Evolutionary conservation across 2,888 invertebrate genomes (phyloP).

Genomic region (Nysson spinosus): DNA sequence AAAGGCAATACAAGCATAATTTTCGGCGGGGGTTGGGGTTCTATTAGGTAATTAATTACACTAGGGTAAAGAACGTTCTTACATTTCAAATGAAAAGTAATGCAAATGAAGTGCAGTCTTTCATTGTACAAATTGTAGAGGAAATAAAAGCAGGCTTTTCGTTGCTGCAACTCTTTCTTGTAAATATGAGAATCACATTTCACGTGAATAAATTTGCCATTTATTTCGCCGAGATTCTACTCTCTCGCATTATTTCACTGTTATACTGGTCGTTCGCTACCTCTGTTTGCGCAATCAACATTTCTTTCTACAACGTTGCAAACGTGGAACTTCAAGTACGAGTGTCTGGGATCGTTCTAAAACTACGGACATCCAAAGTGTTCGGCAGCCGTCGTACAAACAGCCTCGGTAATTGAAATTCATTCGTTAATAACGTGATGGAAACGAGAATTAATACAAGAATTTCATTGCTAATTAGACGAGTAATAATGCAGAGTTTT

Average conservation of each 20-base stretch:
- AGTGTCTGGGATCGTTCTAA: background rate
- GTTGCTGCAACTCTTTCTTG: constrained; percentile 13
- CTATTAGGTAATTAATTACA: constrained; percentile 30
- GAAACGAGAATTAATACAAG: no score
- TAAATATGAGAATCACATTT: constrained; percentile 16
- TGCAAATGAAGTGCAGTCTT: constrained; percentile 10
- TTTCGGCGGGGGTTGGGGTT: background rate
- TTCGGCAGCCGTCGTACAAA: background rate
- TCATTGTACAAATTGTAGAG: constrained; percentile 18
- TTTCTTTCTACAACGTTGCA: constrained; percentile 1
- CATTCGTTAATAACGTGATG: no score
- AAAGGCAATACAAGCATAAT: constrained; percentile 20
- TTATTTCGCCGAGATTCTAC: constrained; percentile 9
- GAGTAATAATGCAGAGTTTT: no score
- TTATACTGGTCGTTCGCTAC: background rate
- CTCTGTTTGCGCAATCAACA: constrained; percentile 6
- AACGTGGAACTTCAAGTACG: background rate
- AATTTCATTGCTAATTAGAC: no score
- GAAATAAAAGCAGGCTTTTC: constrained; percentile 8
- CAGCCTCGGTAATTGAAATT: no score
- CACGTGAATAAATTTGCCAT: constrained; percentile 18
- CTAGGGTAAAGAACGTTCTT: constrained; percentile 32
- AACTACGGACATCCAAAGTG: background rate
- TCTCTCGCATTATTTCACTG: constrained; percentile 9
- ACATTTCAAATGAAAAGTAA: constrained; percentile 31